Evolutionary conservation across 2,797 vertebrate genomes (phyloP), one percentile per base, ranked within the genome.

Genomic region (Bufotes viridis): DNA sequence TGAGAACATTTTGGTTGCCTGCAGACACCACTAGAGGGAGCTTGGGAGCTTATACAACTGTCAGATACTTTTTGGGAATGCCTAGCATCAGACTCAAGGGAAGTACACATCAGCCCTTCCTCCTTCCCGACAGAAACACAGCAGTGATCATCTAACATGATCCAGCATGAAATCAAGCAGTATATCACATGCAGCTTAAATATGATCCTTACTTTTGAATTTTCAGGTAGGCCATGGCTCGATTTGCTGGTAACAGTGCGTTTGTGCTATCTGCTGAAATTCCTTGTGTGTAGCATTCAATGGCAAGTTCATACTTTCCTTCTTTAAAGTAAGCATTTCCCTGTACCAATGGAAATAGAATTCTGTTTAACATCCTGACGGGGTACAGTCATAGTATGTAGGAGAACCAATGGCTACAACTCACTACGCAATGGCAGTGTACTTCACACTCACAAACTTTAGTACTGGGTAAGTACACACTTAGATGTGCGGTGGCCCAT

Each of bases 311-410:
- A 0, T 98, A 99, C 89, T 96, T 97, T 0, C 98, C 98, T 91
- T 98, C 97, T 93, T 99, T 99, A 92, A 99, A 99, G 93, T 97
- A 99, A 34, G 95, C 96, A 12, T 99, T 99, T 2, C 98, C 98
- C 98, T 99, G 87, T 51, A 63, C 22, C 17, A 60, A 51, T 58
- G 2, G n/a, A 82, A 57, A 82, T 4, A 63, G 1, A 53, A 65
- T 78, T 63, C 22, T 76, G 15, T 29, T 42, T 49, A 58, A 11
- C 26, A 70, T 58, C 60, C 8, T 67, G 22, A 29, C 6, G 26
- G 67, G 4, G 18, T 22, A 22, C n/a, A 34, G 29, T 34, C 29
- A 3, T 34, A 34, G 29, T 34, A 34, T n/a, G 10, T 3, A 57
- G 55, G 55, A 57, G 55, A 57, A 57, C 12, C 1, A 13, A 57